Base-by-base conservation (phyloP, 2,888 invertebrate genomes). In the Helleia helle region DNA sequence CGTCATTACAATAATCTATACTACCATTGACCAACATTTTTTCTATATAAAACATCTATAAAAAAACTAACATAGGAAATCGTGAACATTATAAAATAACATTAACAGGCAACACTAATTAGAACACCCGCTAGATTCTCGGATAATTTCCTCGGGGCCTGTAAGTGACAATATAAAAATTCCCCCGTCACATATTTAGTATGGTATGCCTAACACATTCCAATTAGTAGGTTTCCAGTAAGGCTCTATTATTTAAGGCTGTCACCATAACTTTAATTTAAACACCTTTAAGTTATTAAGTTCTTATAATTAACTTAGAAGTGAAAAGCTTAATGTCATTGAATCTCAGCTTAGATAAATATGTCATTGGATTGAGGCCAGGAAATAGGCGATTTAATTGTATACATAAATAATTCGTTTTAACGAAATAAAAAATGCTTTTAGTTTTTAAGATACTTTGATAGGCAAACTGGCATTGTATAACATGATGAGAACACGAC, bases 261-360 rank as follows among this genome's bases (percentile, higher is more conserved):
- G 30, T 39, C 39, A 6, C 15, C 24, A 28, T 31, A 39, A 30
- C 39, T 39, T 36, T 22, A 36, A 36, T 36, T 36, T 30, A 39
- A 34, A 18, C 34, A 34, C 18, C 34, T 34, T 34, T 22, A 18
- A 18, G 22, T 34, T 34, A 34, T 34, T 34, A 34, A 34, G 34
- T 34, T 34, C 34, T 34, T 34, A 34, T 39, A 39, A 39, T 39
- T 31, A 39, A 39, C 24, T 31, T 30, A 12, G 30, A 25, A 39
- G 39, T 39, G 39, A 39, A 39, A 39, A 39, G 30, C 24, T 39
- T 11, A 39, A 39, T 30, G 39, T 34, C 34, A 39, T 30, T 24
- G 39, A 39, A 39, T 39, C 30, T 25, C 11, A 11, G 39, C 39
- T 39, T 39, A 39, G 39, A 39, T 39, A 30, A 39, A 39, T 39